Base-by-base conservation (phyloP, 2,888 invertebrate species). In the Tupiocoris notatus region DNA sequence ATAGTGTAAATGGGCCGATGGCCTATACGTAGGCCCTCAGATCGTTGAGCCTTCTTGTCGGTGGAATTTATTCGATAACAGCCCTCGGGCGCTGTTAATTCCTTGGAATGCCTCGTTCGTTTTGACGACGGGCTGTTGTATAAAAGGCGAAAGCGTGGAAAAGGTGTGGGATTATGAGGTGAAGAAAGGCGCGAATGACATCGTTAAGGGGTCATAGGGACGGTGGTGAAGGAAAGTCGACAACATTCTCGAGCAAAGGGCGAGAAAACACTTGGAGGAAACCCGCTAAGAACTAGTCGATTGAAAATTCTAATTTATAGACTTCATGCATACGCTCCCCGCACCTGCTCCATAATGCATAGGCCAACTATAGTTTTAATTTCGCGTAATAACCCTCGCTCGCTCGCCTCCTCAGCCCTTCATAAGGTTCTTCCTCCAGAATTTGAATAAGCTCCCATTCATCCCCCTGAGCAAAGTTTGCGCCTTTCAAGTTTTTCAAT, bases 341-440 rank as follows among this genome's bases (percentile, higher is more conserved):
- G 6, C 75, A 75, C 65, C 75, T 75, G 65, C 66, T 75, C 65
- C 75, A 75, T 75, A 75, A 75, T 75, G 75, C 75, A 75, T 66
- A 75, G 59, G 66, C 66, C 25, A 66, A 75, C 75, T 75, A 39
- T 39, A 75, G 75, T 75, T 75, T 39, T 75, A 75, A 75, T 75
- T 75, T 75, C 66, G 54, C 59, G 75, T 66, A 75, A 75, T 75
- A 75, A 66, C 66, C 73, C 22, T 59, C 23, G 12, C 59, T 25
- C 63, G 70, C n/a, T 70, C 54, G 62, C 39, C 39, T 39, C 39
- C 12, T 39, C 39, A 39, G 39, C 39, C 12, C 39, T 39, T 12
- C 6, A 3, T 39, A 39, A 24, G 25, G 39, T 57, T 62, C n/a
- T 57, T 73, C 62, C 73, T 62, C 54, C 62, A 39, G 62, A 73